A percentile compares a stretch with the other conserved stretches of the same genome.
Conservation (phyloP, 2,113 vertebrate genomes). For the Eidolon helvum region DNA sequence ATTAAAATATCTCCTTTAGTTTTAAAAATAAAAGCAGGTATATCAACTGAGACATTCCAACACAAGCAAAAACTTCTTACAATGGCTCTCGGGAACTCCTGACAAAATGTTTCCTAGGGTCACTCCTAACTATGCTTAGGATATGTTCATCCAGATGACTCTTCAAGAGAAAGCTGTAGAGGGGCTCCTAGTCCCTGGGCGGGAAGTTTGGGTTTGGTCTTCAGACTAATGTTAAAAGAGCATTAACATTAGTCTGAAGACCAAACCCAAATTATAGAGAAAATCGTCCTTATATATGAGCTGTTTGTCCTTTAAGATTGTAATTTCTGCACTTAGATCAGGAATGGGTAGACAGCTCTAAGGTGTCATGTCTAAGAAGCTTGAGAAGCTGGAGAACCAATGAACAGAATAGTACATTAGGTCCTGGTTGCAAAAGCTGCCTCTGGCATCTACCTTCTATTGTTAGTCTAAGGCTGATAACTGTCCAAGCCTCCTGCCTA, state of each 20-base stretch:
- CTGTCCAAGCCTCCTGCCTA: neutral
- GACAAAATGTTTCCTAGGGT: neutral
- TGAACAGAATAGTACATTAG: neutral
- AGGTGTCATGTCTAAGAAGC: rapidly evolving
- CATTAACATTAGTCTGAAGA: neutral
- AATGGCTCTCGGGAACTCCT: neutral
- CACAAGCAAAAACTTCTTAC: neutral
- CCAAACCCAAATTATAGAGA: neutral
- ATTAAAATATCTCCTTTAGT: neutral
- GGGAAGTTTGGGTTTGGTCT: neutral
- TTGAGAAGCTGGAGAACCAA: neutral
- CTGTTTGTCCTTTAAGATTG: neutral
- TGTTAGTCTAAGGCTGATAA: neutral
- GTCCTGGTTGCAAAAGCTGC: neutral
- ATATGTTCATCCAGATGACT: neutral
- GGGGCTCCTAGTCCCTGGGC: neutral
- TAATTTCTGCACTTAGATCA: neutral
- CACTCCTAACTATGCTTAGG: neutral
- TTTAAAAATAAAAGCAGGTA: neutral
- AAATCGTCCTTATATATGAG: neutral
- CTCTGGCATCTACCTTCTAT: rapidly evolving
- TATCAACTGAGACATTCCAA: neutral
- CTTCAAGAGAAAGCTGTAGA: neutral
- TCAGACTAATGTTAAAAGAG: too few species aligned
- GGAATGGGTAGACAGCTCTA: neutral